phyloP scores from a whole-genome alignment of 1,140 invertebrate genomes.

The Cydia fagiglandana region DNA sequence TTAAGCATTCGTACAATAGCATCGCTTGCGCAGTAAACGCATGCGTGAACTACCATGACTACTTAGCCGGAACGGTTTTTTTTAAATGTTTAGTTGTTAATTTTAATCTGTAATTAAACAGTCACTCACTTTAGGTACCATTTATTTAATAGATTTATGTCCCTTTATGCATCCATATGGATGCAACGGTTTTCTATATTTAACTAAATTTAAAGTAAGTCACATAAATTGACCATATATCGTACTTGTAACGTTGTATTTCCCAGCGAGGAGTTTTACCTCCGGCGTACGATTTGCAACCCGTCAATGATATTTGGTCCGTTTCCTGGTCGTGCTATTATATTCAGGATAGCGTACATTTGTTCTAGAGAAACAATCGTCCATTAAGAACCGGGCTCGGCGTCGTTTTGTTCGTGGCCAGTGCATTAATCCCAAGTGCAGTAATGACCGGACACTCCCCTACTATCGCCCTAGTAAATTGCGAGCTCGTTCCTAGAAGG shows the following conservation, averaged over 20 bases:
- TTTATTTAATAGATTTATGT: no score
- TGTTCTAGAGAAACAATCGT: slow-evolving; percentile 27
- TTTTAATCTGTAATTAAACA: no score
- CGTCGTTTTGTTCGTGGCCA: slow-evolving; percentile 46
- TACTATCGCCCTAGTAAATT: slow-evolving; percentile 58
- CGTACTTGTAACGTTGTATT: not conserved
- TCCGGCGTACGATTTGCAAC: slow-evolving; percentile 11
- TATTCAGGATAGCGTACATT: slow-evolving; percentile 26
- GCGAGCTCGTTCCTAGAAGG: slow-evolving; percentile 47
- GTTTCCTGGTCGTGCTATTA: slow-evolving; percentile 21
- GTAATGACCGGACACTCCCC: slow-evolving; percentile 56
- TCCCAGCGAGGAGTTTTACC: not conserved
- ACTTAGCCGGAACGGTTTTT: no score
- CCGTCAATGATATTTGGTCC: not conserved
- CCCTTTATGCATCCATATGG: no score
- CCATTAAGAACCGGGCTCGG: slow-evolving; percentile 29
- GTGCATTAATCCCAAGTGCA: slow-evolving; percentile 48
- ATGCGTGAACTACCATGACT: no score
- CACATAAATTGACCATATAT: not conserved
- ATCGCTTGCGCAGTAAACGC: no score
- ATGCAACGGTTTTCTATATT: no score
- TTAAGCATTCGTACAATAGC: no score
- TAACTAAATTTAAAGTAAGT: not conserved
- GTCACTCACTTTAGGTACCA: no score
- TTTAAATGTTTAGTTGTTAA: no score